These are phyloP conservation scores for Gadopsis bispinosus DNA, from an alignment of 2,797 vertebrate genomes.

Conservation along the genomic window DNA sequence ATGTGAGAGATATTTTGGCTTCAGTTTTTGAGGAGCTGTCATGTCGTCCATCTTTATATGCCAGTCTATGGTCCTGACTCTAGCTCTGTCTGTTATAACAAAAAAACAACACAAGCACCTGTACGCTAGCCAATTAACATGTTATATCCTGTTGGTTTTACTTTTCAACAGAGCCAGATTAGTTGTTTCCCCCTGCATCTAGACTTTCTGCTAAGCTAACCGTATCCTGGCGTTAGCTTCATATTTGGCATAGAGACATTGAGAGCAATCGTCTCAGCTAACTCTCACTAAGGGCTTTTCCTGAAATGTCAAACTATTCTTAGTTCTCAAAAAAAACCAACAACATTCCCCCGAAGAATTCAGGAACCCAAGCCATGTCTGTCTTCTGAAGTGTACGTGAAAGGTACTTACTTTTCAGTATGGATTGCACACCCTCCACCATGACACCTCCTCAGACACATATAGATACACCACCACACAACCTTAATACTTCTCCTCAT, in stretches of 20 bases:
- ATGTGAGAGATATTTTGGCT: too few species aligned
- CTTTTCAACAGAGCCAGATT: background rate
- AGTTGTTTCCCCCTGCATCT: background rate
- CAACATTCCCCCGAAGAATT: too few species aligned
- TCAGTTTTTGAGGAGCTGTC: too few species aligned
- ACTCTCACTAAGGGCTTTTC: background rate
- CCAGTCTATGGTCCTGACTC: background rate
- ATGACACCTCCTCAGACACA: conserved; percentile 27
- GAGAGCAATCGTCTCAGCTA: background rate
- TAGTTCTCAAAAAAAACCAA: background rate
- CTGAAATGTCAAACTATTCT: background rate
- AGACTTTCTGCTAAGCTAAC: background rate
- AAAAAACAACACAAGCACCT: background rate
- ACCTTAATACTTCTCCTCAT: conserved; percentile 33
- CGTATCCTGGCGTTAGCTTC: background rate
- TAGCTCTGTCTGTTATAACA: background rate
- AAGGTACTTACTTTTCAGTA: conserved; percentile 27
- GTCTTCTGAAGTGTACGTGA: conserved; percentile 20
- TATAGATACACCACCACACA: conserved; percentile 29
- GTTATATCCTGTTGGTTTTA: background rate
- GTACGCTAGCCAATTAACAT: background rate
- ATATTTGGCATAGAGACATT: background rate
- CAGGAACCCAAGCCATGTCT: conserved; percentile 14
- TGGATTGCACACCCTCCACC: conserved; percentile 17
- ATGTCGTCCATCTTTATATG: too few species aligned